Evolutionary conservation across 2,113 vertebrate species (phyloP).

Genomic region (Meleagris gallopavo): DNA sequence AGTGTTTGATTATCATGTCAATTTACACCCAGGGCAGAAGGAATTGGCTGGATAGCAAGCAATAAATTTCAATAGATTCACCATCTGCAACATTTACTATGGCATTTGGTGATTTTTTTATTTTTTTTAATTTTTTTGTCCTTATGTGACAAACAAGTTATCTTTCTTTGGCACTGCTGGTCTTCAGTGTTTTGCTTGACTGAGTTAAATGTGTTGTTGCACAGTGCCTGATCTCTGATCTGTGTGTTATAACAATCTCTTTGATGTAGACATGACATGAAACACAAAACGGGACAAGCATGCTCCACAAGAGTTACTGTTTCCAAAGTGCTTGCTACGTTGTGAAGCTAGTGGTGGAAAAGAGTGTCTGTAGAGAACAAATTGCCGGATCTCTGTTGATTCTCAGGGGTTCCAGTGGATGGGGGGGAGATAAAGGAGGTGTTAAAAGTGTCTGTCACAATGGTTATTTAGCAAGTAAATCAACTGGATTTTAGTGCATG

Average conservation of each 20-base stretch:
- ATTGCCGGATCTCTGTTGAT: neutral
- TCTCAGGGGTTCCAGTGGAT: neutral
- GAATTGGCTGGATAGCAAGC: conserved; percentile 1
- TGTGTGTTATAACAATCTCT: neutral
- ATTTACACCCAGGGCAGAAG: conserved; percentile 41
- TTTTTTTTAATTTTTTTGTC: neutral
- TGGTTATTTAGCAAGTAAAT: neutral
- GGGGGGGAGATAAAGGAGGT: neutral
- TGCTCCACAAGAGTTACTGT: neutral
- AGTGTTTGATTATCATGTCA: conserved; percentile 37
- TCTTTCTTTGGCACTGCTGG: neutral
- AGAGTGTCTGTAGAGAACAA: neutral
- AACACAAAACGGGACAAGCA: neutral
- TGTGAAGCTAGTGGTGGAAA: neutral
- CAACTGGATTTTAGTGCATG: neutral
- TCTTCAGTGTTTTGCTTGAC: neutral
- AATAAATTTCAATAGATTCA: conserved; percentile 28
- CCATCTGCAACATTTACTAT: conserved; percentile 52
- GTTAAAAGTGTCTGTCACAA: neutral
- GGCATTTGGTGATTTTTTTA: neutral
- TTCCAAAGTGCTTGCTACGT: neutral
- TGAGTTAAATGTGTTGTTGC: neutral
- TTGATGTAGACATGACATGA: neutral
- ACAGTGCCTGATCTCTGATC: neutral
- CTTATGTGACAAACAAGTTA: conserved; percentile 30